A percentile compares a stretch with the other conserved stretches of the same genome.
Conservation (phyloP, 2,888 invertebrate genomes). For the Bimastos eiseni region DNA sequence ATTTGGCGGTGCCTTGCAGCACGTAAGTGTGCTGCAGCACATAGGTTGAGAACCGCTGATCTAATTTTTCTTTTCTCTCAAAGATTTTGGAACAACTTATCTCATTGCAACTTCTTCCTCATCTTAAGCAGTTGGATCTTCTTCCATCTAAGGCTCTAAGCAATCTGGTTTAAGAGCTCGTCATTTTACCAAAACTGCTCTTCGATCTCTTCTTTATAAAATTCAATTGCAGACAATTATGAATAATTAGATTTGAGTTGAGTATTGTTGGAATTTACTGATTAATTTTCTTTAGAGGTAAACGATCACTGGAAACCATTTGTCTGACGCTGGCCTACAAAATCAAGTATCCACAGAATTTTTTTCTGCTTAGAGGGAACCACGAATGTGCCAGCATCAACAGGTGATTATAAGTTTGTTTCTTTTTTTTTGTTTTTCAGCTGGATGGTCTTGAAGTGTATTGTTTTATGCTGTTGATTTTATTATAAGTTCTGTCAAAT, state of each 20-base stretch:
- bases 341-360: slow-evolving; percentile 67
- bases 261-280: background rate
- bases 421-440: background rate
- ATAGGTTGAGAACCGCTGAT: too few relatives aligned
- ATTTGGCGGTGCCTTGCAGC: too few relatives aligned
- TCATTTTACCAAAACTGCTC: too few relatives aligned
- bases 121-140: too few relatives aligned
- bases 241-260: background rate
- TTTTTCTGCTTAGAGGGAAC: slow-evolving; percentile 63
- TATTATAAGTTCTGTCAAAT: background rate
- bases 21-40: too few relatives aligned
- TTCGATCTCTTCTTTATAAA: too few relatives aligned
- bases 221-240: background rate
- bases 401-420: slow-evolving; percentile 59
- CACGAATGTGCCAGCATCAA: slow-evolving; percentile 68
- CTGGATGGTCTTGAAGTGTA: background rate
- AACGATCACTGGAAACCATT: slow-evolving; percentile 65
- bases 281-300: slow-evolving; percentile 60
- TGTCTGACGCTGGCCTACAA: slow-evolving; percentile 66
- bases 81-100: too few relatives aligned
- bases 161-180: too few relatives aligned
- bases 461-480: background rate
- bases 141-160: too few relatives aligned
- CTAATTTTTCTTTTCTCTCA: too few relatives aligned
- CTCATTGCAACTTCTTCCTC: too few relatives aligned